Conservation (phyloP, 2,888 invertebrate genomes). For the Nemoura dubitans region DNA sequence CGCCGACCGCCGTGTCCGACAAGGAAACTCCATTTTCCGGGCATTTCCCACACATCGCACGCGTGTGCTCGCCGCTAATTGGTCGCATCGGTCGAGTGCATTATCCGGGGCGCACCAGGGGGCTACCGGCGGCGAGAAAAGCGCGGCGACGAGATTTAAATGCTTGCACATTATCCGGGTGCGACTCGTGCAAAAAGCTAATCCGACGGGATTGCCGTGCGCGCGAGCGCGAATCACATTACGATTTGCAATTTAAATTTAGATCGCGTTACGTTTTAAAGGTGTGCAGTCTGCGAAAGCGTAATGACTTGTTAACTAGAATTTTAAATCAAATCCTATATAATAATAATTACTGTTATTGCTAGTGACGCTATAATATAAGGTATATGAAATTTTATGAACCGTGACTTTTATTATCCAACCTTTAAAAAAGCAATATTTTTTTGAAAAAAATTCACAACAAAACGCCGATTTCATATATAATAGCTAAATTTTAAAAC, state of each 20-base stretch:
- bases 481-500: background rate
- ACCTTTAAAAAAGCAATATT: background rate
- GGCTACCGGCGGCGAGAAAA: background rate
- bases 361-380: background rate
- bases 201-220: background rate
- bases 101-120: background rate
- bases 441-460: background rate
- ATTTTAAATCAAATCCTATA: conserved; percentile 12
- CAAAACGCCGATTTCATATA: background rate
- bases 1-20: background rate
- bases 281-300: background rate
- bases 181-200: background rate
- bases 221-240: background rate
- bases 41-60: background rate
- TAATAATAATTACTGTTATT: background rate
- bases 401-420: background rate
- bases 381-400: background rate
- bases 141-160: background rate
- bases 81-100: background rate
- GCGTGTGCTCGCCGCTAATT: background rate
- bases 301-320: background rate
- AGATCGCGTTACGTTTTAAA: background rate
- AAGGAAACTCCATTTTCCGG: background rate
- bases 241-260: conserved; percentile 12
- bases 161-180: background rate